Conservation (phyloP, 35 echinoderm and acorn worm species). For the Ophiothrix spiculata region DNA sequence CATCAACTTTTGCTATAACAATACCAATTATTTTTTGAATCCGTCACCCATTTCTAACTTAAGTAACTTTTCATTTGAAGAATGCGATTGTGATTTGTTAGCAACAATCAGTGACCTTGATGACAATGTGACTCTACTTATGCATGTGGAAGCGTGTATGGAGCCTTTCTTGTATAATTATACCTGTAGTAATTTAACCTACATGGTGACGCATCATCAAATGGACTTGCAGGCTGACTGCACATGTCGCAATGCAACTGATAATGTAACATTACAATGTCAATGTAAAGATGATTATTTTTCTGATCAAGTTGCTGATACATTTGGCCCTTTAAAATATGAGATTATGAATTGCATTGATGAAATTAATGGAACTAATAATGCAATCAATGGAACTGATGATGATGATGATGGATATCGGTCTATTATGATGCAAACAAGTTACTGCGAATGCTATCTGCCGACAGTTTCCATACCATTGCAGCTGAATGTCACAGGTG, state of each 20-base stretch:
- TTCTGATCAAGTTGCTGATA: not conserved
- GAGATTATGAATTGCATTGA: constrained; percentile 4
- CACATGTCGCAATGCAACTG: constrained; percentile 12
- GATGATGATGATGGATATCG: not conserved
- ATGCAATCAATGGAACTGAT: not conserved
- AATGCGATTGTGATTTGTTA: constrained; percentile 47
- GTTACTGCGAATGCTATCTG: not conserved
- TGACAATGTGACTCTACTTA: not conserved
- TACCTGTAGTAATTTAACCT: constrained; percentile 26
- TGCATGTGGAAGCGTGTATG: constrained; percentile 34
- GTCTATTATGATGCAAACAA: not conserved
- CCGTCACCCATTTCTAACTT: constrained; percentile 26
- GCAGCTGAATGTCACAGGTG: not conserved
- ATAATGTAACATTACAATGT: not conserved
- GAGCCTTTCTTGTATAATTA: constrained; percentile 34
- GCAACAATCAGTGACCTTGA: not conserved
- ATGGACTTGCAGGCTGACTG: constrained; percentile 2
- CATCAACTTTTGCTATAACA: constrained; percentile 55
- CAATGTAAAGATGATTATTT: not conserved
- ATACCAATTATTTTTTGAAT: constrained; percentile 48
- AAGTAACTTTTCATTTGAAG: constrained; percentile 11
- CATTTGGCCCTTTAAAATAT: not conserved
- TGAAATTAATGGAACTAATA: not conserved
- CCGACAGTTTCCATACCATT: not conserved
- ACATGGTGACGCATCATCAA: constrained; percentile 32